phyloP scores from a whole-genome alignment of 2,113 vertebrate genomes.

The Sterna hirundo region DNA sequence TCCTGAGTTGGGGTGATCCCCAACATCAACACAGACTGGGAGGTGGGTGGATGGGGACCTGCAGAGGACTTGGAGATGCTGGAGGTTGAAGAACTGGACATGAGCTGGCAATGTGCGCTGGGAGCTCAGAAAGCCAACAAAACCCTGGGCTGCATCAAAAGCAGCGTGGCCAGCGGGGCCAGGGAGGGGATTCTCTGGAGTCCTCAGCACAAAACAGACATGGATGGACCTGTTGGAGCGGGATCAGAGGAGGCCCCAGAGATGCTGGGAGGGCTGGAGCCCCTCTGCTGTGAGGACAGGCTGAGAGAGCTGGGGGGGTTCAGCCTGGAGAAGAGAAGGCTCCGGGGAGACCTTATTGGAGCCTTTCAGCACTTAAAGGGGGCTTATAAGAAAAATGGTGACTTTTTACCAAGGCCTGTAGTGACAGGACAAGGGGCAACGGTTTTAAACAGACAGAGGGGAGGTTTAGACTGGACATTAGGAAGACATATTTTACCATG shows the following conservation, averaged over 20 bases:
- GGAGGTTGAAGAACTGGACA: background rate
- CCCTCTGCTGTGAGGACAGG: background rate
- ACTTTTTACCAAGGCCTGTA: background rate
- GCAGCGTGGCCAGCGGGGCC: background rate
- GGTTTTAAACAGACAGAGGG: background rate
- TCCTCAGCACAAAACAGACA: too few species aligned
- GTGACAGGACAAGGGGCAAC: background rate
- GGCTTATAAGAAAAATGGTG: background rate
- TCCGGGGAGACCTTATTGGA: accelerated
- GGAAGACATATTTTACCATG: background rate
- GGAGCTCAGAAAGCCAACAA: background rate
- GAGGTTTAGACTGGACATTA: accelerated
- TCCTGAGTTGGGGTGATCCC: background rate
- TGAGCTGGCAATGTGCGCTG: accelerated
- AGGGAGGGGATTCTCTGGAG: background rate
- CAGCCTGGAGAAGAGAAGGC: background rate
- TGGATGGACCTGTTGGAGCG: accelerated
- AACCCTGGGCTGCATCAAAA: background rate
- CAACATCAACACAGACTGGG: background rate
- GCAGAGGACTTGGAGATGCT: background rate
- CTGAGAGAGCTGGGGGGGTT: accelerated
- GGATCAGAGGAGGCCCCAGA: background rate
- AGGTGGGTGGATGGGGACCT: background rate
- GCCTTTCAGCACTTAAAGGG: background rate
- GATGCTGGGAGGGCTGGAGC: background rate